Percentiles rank a stretch among this genome's conserved stretches.
These are phyloP conservation scores for Platorchestia sp. DNA, from an alignment of 1,140 invertebrate genomes.

Conservation along the genomic window DNA sequence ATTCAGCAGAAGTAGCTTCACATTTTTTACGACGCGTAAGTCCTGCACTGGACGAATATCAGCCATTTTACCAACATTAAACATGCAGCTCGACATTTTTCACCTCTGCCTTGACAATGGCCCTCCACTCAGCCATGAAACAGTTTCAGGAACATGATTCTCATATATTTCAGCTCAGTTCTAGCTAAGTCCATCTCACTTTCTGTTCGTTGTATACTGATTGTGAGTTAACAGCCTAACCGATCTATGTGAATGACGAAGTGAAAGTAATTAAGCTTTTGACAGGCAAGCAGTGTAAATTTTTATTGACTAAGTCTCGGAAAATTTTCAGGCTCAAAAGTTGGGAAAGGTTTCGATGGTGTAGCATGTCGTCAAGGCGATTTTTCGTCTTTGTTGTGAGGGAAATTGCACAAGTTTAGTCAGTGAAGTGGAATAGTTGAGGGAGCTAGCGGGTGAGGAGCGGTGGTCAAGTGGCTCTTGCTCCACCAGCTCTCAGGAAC, in stretches of 20 bases:
- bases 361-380: background rate
- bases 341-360: background rate
- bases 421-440: background rate
- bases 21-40: too few relatives aligned
- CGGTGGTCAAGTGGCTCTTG: background rate
- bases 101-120: background rate
- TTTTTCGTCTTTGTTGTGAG: background rate
- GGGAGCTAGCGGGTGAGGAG: background rate
- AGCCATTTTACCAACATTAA: background rate
- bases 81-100: background rate
- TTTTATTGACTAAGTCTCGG: background rate
- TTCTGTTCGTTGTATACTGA: background rate
- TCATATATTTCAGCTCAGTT: too few relatives aligned
- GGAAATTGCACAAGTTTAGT: background rate
- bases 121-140: background rate
- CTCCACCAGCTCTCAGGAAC: background rate
- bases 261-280: background rate
- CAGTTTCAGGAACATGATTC: too few relatives aligned
- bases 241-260: background rate
- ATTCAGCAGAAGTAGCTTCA: too few relatives aligned
- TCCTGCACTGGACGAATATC: too few relatives aligned
- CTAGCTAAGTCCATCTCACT: too few relatives aligned
- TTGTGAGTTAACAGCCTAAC: background rate
- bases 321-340: background rate
- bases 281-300: background rate